phyloP scores from a whole-genome alignment of 1,140 invertebrate genomes.

The Ectropis grisescens region DNA sequence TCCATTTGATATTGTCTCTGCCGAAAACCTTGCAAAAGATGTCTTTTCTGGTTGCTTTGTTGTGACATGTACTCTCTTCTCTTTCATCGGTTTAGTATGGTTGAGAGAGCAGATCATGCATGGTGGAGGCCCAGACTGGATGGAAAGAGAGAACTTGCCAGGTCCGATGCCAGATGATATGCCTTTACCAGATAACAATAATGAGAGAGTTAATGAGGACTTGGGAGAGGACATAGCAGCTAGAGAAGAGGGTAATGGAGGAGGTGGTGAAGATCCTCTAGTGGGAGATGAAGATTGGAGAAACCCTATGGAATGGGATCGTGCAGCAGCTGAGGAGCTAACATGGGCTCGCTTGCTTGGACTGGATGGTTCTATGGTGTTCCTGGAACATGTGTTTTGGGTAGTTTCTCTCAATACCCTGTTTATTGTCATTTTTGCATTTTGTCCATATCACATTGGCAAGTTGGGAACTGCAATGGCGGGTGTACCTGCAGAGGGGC shows the following conservation, averaged over 20 bases:
- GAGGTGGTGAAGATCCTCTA: conserved; percentile 65
- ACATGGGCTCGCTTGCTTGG: conserved; percentile 98
- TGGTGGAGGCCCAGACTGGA: conserved; percentile 96
- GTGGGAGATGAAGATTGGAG: conserved; percentile 93
- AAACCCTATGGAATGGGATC: conserved; percentile 99
- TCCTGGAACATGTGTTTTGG: conserved; percentile 99
- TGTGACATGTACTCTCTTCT: conserved; percentile 95
- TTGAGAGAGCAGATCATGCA: conserved; percentile 97
- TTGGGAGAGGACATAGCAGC: conserved; percentile 37
- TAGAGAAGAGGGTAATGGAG: conserved; percentile 49
- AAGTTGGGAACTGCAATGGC: conserved; percentile 84
- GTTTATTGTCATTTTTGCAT: conserved; percentile 95
- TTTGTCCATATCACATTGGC: conserved; percentile 80
- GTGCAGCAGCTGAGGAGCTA: conserved; percentile 96
- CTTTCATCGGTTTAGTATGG: conserved; percentile 98
- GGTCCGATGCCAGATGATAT: conserved; percentile 41
- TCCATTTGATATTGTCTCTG: conserved; percentile 92
- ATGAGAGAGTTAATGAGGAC: conserved; percentile 48
- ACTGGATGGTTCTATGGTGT: conserved; percentile 96
- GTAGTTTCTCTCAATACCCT: conserved; percentile 97
- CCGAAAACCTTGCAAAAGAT: conserved; percentile 93
- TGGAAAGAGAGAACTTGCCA: conserved; percentile 79
- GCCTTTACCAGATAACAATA: conserved; percentile 50
- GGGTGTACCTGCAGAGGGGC: conserved; percentile 80
- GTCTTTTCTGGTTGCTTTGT: conserved; percentile 97